Percentiles rank a stretch among this genome's conserved stretches.
Conservation (phyloP, 2,113 vertebrate species). For the Manacus vitellinus region DNA sequence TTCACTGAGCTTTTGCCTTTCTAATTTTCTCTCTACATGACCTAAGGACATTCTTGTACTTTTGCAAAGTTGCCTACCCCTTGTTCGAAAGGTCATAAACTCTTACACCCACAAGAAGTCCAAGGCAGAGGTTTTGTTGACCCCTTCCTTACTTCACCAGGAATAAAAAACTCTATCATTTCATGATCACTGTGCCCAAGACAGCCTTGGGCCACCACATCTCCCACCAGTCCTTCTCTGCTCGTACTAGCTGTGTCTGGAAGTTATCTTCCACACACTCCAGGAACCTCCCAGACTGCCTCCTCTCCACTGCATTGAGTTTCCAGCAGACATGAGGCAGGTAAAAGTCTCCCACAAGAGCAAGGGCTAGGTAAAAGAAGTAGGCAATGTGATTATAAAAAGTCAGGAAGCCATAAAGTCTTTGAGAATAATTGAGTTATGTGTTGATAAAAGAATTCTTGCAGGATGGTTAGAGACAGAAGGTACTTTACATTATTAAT, state of each 20-base stretch:
- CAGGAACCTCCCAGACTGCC: background rate
- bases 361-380: background rate
- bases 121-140: background rate
- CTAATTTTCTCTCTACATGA: background rate
- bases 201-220: background rate
- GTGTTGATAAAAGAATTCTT: background rate
- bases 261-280: background rate
- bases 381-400: background rate
- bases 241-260: background rate
- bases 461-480: background rate
- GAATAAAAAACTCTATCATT: background rate
- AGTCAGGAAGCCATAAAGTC: background rate
- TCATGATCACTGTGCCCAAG: background rate
- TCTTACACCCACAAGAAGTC: background rate
- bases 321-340: background rate
- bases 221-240: too few relatives aligned
- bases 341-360: background rate
- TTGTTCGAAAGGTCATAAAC: background rate
- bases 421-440: background rate
- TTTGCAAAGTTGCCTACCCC: background rate
- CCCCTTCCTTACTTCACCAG: background rate
- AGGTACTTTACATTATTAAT: background rate
- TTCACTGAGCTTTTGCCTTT: background rate
- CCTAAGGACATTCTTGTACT: background rate
- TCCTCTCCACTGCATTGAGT: background rate